Evolutionary conservation across 2,797 vertebrate genomes (phyloP).

Genomic region (Anableps anableps): DNA sequence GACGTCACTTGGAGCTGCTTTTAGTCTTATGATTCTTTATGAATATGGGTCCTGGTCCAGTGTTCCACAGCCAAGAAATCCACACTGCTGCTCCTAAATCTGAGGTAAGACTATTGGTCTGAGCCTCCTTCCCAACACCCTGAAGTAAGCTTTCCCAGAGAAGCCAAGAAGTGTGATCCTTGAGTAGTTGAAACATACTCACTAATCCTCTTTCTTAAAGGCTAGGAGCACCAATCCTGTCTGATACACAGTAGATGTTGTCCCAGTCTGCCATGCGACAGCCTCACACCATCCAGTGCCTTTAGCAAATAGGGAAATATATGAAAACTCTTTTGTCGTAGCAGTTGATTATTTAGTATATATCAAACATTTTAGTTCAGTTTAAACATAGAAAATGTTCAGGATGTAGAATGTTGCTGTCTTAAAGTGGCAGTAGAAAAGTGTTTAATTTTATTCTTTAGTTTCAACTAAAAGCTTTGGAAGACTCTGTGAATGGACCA

Average conservation of each 20-base stretch:
- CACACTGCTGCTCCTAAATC: neutral
- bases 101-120: neutral
- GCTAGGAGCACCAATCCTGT: neutral
- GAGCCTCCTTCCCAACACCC: neutral
- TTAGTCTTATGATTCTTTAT: too few species aligned
- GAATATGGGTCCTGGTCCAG: neutral
- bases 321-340: conserved; percentile 29
- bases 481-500: conserved; percentile 11
- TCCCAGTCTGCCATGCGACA: neutral
- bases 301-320: too few species aligned
- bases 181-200: neutral
- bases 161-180: neutral
- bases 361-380: conserved; percentile 1
- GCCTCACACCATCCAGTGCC: too few species aligned
- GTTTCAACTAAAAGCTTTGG: conserved; percentile 32
- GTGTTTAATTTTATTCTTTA: neutral
- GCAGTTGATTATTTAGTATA: conserved; percentile 28
- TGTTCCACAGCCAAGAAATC: neutral
- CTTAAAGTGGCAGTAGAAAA: neutral
- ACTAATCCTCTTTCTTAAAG: neutral
- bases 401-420: conserved; percentile 14
- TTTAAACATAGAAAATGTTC: conserved; percentile 22
- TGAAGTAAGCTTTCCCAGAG: neutral
- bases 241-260: neutral
- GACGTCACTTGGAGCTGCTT: too few species aligned